Base-by-base conservation (phyloP, 2,888 invertebrate species). In the Drosophila phalerata region DNA sequence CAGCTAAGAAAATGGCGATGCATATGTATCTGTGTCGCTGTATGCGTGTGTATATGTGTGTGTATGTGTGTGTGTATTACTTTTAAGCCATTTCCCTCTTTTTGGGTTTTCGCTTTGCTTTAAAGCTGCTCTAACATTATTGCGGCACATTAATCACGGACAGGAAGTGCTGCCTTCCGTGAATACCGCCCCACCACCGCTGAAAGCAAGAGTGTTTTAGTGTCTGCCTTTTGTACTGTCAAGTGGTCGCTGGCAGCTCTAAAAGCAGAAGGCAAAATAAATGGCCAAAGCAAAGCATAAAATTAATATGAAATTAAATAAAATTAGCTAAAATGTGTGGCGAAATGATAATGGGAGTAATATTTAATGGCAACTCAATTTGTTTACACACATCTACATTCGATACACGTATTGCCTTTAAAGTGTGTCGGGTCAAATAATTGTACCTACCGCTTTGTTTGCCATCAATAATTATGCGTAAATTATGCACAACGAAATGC, bases 141-240 rank as follows among this genome's bases (percentile, higher is more conserved):
- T 86, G 87, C 69, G 78, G 87, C 68, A 81, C 83, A 84, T 84
- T 84, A 84, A 84, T 84, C 83, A 84, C 83, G 60, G 51, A 65
- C 79, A 86, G 83, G 83, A 83, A 86, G 34, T 40, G 17, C 70
- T 81, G 60, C 72, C 60, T 37, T 22, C 22, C 25, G 42, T 25
- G 32, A 37, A 37, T 25, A 3, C 65, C 38, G 5, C 52, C 15
- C 56, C 40, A 38, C 45, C 81, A 55, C 56, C 57, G 72, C 69
- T 79, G 87, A 84, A 84, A 86, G 79, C 82, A 84, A 84, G 78
- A 84, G 83, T 84, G 87, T 84, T 83, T 83, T 79, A 85, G 73
- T 76, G 67, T 73, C 57, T 64, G 68, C 68, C 51, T 61, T 60
- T 70, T 48, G 62, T 61, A 55, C 77, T 75, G 80, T 81, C 85